Conservation (phyloP, 2,113 vertebrate species). For the Sigmodon hispidus region DNA sequence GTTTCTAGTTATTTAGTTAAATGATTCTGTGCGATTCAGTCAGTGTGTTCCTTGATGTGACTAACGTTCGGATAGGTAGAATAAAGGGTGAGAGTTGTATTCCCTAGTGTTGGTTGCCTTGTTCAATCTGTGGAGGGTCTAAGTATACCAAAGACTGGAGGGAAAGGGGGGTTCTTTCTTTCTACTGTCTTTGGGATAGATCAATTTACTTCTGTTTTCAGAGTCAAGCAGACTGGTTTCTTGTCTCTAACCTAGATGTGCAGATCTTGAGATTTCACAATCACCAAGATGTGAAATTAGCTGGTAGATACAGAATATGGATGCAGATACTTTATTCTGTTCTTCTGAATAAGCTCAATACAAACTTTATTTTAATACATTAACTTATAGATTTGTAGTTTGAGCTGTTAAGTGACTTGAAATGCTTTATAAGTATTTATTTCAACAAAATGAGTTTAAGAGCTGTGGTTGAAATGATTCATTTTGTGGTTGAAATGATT, state of each 20-base stretch:
- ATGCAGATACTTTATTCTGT: not conserved
- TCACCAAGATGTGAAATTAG: not conserved
- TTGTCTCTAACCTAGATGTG: not conserved
- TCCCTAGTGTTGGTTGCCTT: not conserved
- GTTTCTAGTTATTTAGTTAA: not conserved
- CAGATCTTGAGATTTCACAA: not conserved
- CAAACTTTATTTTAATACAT: not conserved
- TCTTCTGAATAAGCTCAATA: not conserved
- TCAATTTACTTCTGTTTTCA: not conserved
- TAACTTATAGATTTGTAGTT: constrained; percentile 6
- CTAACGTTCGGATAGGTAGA: not conserved
- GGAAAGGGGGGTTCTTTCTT: not conserved
- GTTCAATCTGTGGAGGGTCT: not conserved
- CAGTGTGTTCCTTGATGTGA: not conserved
- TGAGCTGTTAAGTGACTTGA: not conserved
- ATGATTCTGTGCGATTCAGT: not conserved
- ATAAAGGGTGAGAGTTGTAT: too few species aligned
- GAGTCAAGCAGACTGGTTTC: not conserved
- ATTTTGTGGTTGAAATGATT: not conserved
- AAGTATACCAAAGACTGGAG: not conserved
- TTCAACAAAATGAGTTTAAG: not conserved
- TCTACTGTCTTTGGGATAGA: not conserved
- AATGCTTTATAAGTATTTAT: not conserved
- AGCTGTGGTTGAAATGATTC: not conserved
- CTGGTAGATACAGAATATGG: not conserved